A percentile compares a stretch with the other conserved stretches of the same genome.
Conservation (phyloP, 2,888 invertebrate species). For the Cheilosia variabilis region DNA sequence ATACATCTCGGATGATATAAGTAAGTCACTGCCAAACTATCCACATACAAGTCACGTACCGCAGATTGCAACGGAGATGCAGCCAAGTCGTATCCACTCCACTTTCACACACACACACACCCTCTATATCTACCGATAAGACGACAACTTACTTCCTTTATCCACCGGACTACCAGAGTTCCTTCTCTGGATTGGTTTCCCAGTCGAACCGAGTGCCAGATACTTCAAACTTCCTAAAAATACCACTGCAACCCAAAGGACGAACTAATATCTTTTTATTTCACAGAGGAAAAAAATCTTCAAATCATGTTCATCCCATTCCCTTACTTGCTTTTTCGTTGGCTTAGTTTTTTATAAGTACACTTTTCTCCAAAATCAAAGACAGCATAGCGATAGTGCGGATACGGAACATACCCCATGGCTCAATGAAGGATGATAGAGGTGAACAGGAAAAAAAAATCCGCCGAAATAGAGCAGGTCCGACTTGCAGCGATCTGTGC, state of each 20-base stretch:
- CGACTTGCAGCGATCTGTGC: constrained; percentile 24
- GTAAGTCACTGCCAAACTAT: constrained; percentile 35
- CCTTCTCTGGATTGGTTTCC: constrained; percentile 38
- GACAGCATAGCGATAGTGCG: constrained; percentile 3
- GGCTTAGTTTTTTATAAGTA: constrained; percentile 26
- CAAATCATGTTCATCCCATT: constrained; percentile 61
- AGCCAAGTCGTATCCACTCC: constrained; percentile 28
- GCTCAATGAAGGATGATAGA: neutral
- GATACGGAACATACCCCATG: constrained; percentile 22
- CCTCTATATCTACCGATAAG: constrained; percentile 36
- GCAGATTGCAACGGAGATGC: constrained; percentile 60
- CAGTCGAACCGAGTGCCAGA: constrained; percentile 40
- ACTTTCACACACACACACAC: constrained; percentile 7
- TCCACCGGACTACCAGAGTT: constrained; percentile 38
- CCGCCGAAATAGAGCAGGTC: constrained; percentile 36
- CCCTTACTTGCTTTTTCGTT: constrained; percentile 9
- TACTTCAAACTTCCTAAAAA: constrained; percentile 57
- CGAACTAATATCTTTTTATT: constrained; percentile 59
- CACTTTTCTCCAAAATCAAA: constrained; percentile 13
- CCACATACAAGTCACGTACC: constrained; percentile 55
- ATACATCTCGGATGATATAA: constrained; percentile 29
- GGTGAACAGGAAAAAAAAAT: neutral
- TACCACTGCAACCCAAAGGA: constrained; percentile 15
- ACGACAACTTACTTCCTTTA: constrained; percentile 55
- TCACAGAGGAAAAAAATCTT: constrained; percentile 31